These are phyloP conservation scores for Balaeniceps rex DNA, from an alignment of 2,113 vertebrate genomes.

Conservation along the genomic window DNA sequence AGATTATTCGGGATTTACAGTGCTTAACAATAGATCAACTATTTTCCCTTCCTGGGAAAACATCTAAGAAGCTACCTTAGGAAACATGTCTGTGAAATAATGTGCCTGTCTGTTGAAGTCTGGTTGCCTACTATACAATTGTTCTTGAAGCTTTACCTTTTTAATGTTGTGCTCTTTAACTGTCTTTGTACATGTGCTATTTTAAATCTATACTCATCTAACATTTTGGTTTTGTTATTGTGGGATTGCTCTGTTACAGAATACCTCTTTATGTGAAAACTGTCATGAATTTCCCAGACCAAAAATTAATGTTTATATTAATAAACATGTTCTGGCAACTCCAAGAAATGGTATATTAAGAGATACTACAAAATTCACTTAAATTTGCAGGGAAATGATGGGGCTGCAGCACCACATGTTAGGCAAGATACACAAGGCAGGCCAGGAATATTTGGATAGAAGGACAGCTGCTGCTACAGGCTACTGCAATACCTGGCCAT, in stretches of 20 bases:
- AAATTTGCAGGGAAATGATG: background rate
- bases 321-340: constrained; percentile 40
- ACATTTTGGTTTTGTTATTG: background rate
- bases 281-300: constrained; percentile 9
- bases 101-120: constrained; percentile 10
- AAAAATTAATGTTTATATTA: constrained; percentile 25
- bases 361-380: background rate
- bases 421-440: background rate
- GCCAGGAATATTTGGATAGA: background rate
- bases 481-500: background rate
- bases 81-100: background rate
- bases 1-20: background rate
- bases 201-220: background rate
- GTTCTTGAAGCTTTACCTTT: background rate
- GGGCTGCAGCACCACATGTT: background rate
- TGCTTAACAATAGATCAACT: background rate
- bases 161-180: background rate
- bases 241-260: background rate
- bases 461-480: background rate
- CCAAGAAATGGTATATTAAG: background rate
- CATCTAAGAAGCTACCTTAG: background rate
- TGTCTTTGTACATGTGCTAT: constrained; percentile 2
- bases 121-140: background rate
- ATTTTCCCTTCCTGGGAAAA: background rate
- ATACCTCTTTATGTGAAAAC: background rate